phyloP scores from a whole-genome alignment of 2,113 vertebrate species.

The Abramis brama region DNA sequence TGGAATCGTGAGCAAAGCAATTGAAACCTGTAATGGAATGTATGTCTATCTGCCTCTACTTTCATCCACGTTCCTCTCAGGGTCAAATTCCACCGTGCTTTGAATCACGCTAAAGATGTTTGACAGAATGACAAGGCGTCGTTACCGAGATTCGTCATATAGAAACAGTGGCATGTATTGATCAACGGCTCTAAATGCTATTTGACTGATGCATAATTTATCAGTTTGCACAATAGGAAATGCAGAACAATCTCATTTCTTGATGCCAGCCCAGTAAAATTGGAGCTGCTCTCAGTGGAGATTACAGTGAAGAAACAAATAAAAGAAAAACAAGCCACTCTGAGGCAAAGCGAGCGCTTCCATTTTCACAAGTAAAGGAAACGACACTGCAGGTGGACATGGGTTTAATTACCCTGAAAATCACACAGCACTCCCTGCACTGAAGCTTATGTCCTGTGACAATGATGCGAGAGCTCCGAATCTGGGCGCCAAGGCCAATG shows the following conservation, averaged over 20 bases:
- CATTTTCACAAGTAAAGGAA: slow-evolving; percentile 39
- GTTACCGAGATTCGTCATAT: slow-evolving; percentile 67
- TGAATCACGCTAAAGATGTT: slow-evolving; percentile 68
- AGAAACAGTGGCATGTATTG: slow-evolving; percentile 67
- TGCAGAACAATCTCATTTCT: slow-evolving; percentile 67
- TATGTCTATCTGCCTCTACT: slow-evolving; percentile 59
- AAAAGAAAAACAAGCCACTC: slow-evolving; percentile 32
- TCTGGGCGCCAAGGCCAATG: slow-evolving; percentile 27
- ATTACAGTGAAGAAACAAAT: slow-evolving; percentile 35
- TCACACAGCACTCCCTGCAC: slow-evolving; percentile 34
- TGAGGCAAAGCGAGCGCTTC: slow-evolving; percentile 31
- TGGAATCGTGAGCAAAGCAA: slow-evolving; percentile 48
- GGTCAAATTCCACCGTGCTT: slow-evolving; percentile 63
- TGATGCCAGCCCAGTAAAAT: slow-evolving; percentile 54
- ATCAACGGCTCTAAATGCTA: slow-evolving; percentile 72
- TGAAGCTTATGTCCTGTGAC: slow-evolving; percentile 49
- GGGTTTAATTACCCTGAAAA: slow-evolving; percentile 60
- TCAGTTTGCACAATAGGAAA: slow-evolving; percentile 66
- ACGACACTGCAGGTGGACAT: slow-evolving; percentile 48
- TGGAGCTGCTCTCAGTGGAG: slow-evolving; percentile 57
- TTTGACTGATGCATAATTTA: slow-evolving; percentile 73
- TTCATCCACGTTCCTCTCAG: slow-evolving; percentile 61
- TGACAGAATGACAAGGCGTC: slow-evolving; percentile 73
- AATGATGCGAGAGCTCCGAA: slow-evolving; percentile 47
- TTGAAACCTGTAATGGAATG: slow-evolving; percentile 60